phyloP scores from a whole-genome alignment of 2,888 invertebrate species.

The Adelphocoris suturalis region DNA sequence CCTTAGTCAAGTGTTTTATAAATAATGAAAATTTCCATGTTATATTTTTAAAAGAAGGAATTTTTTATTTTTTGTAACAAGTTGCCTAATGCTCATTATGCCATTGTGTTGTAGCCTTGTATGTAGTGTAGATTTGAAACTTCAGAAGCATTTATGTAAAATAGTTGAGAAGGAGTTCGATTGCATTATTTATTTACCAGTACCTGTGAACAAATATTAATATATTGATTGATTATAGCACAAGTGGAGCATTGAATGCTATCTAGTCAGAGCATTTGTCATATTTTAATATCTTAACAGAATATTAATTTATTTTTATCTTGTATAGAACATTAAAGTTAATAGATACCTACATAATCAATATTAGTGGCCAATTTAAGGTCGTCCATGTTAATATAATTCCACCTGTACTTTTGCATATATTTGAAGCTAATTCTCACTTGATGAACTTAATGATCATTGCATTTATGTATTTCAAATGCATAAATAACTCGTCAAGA shows the following conservation, averaged over 20 bases:
- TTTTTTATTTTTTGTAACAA: slow-evolving; percentile 67
- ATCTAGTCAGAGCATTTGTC: slow-evolving; percentile 68
- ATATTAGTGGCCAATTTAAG: not conserved
- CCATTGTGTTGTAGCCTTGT: slow-evolving; percentile 62
- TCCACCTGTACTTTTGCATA: slow-evolving; percentile 24
- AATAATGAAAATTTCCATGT: slow-evolving; percentile 41
- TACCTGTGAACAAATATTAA: slow-evolving; percentile 59
- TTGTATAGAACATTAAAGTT: slow-evolving; percentile 55
- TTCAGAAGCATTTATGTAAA: slow-evolving; percentile 61
- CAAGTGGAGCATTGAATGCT: slow-evolving; percentile 61
- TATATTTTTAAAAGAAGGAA: slow-evolving; percentile 59
- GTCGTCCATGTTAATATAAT: slow-evolving; percentile 34
- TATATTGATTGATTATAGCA: slow-evolving; percentile 46
- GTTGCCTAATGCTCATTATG: slow-evolving; percentile 61
- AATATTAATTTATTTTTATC: slow-evolving; percentile 68
- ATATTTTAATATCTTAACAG: slow-evolving; percentile 61
- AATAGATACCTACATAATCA: not conserved
- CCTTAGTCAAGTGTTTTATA: slow-evolving; percentile 60
- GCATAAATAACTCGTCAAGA: not conserved
- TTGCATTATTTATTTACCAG: slow-evolving; percentile 60
- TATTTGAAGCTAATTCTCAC: not conserved
- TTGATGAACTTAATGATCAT: not conserved
- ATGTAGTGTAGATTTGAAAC: slow-evolving; percentile 49
- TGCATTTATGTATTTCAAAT: slow-evolving; percentile 3
- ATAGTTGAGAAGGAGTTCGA: slow-evolving; percentile 39